Evolutionary conservation across 1,140 invertebrate genomes (phyloP).

Genomic region (Drosophila repletoides): DNA sequence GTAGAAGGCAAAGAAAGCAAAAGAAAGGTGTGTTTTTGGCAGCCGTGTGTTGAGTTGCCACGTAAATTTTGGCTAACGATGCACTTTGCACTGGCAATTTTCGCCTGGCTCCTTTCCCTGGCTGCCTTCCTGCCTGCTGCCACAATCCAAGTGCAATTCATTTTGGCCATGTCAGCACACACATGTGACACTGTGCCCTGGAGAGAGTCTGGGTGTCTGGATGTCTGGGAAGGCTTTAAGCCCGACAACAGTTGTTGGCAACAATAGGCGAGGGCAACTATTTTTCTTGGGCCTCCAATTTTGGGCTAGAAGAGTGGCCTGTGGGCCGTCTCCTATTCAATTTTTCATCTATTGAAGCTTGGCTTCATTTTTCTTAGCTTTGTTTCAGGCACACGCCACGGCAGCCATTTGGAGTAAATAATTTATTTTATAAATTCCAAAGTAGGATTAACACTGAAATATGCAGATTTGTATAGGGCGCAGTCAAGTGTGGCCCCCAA

Average conservation of each 20-base stretch:
- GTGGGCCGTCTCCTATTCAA: constrained; percentile 38
- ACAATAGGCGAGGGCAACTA: constrained; percentile 31
- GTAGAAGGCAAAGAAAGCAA: background rate
- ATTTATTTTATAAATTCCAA: constrained; percentile 79
- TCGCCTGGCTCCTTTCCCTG: constrained; percentile 38
- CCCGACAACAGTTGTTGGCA: constrained; percentile 1
- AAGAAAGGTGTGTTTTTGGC: constrained; percentile 58
- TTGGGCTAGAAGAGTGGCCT: constrained; percentile 9
- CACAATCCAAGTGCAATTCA: constrained; percentile 79
- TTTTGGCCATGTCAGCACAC: constrained; percentile 67
- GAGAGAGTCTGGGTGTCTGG: too few relatives aligned
- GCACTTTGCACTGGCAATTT: constrained; percentile 70
- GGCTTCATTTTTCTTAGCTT: constrained; percentile 46
- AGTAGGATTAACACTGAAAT: constrained; percentile 78
- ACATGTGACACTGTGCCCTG: constrained; percentile 25
- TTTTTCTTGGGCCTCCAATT: constrained; percentile 26
- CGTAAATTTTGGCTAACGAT: constrained; percentile 77
- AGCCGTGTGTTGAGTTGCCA: constrained; percentile 61
- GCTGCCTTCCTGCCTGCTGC: constrained; percentile 16
- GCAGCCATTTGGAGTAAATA: constrained; percentile 61
- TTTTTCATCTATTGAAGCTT: constrained; percentile 40
- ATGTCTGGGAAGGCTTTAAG: too few relatives aligned
- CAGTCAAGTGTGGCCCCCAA: constrained; percentile 46
- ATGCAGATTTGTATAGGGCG: constrained; percentile 64
- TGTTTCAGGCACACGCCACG: constrained; percentile 4